A percentile compares a stretch with the other conserved stretches of the same genome.
phyloP scores from a whole-genome alignment of 2,888 invertebrate species.

The Camponotus fellah region DNA sequence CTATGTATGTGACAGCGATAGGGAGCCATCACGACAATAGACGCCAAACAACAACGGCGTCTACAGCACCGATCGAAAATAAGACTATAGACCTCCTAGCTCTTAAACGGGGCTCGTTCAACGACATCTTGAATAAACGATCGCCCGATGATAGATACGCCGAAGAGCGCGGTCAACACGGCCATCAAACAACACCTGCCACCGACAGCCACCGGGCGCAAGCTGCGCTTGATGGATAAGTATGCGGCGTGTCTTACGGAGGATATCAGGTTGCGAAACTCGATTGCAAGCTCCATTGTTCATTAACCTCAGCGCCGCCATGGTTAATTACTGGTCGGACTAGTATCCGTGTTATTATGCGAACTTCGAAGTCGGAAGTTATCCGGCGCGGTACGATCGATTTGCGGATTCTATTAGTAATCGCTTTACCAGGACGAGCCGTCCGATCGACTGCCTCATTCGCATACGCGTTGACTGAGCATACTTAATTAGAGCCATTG shows the following conservation, averaged over 20 bases:
- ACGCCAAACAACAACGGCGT: not conserved
- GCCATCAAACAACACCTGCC: slow-evolving; percentile 71
- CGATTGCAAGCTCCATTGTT: slow-evolving; percentile 64
- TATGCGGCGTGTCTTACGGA: slow-evolving; percentile 63
- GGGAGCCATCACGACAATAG: not conserved
- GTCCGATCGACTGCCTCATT: slow-evolving; percentile 6
- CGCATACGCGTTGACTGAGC: slow-evolving; percentile 21
- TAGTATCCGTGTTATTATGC: slow-evolving; percentile 45
- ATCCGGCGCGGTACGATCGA: slow-evolving; percentile 27
- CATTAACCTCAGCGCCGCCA: slow-evolving; percentile 64
- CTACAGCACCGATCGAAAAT: not conserved
- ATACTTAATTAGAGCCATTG: slow-evolving; percentile 4
- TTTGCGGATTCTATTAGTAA: slow-evolving; percentile 22
- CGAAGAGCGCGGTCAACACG: slow-evolving; percentile 68
- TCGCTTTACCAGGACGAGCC: slow-evolving; percentile 17
- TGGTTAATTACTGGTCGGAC: slow-evolving; percentile 42
- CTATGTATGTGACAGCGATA: not conserved
- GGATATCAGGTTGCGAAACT: slow-evolving; percentile 52
- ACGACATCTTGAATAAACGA: slow-evolving; percentile 64
- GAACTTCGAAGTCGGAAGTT: slow-evolving; percentile 54
- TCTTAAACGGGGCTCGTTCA: slow-evolving; percentile 46
- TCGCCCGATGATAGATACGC: slow-evolving; percentile 60
- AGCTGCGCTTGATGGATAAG: slow-evolving; percentile 72
- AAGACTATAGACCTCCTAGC: not conserved
- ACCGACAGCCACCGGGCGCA: slow-evolving; percentile 53